Base-by-base conservation (phyloP, 2,113 vertebrate species). In the Microcebus griseorufus region DNA sequence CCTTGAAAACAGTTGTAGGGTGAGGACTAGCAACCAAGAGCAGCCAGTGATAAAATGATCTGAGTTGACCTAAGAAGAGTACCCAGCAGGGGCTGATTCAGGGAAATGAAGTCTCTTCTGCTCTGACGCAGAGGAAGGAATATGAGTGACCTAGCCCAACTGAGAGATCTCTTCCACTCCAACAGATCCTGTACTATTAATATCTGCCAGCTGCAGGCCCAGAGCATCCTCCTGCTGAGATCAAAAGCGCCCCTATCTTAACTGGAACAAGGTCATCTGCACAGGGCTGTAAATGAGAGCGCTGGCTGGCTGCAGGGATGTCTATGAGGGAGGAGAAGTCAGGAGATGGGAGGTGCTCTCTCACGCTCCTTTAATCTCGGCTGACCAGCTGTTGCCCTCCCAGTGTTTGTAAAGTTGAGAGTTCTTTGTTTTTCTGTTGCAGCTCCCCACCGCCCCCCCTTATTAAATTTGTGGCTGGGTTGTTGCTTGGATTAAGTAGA, bases 361-460 rank as follows among this genome's bases (percentile, higher is more conserved):
- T 98, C 34, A 29, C n/a, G 58, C 94, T 98, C 97, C 97, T 98
- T 98, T 97, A 96, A 96, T 97, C 97, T 98, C 84, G 84, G 96
- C 92, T 95, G 96, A 97, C 96, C 97, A 98, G 95, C 96, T 98
- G 97, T 85, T 96, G 91, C 98, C 96, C 98, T 98, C 97, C 92
- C 95, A 94, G 87, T 97, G 97, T 98, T 98, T 98, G 96, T 95
- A 95, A 97, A 98, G 98, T 98, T 97, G 95, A 97, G 95, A 97
- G 95, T 97, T 96, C 97, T 97, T 98, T 98, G 95, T 76, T 98
- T 98, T 98, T 97, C 97, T 97, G 96, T 73, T 87, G 79, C 45
- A 96, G 81, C 75, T 69, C 53, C 29, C 55, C 6, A 9, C 23
- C 17, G 2, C 7, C 4, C 53, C 53, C 39, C 42, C 55, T 55